Evolutionary conservation across 2,888 invertebrate species (phyloP).

Genomic region (Nemapogon koenigi): DNA sequence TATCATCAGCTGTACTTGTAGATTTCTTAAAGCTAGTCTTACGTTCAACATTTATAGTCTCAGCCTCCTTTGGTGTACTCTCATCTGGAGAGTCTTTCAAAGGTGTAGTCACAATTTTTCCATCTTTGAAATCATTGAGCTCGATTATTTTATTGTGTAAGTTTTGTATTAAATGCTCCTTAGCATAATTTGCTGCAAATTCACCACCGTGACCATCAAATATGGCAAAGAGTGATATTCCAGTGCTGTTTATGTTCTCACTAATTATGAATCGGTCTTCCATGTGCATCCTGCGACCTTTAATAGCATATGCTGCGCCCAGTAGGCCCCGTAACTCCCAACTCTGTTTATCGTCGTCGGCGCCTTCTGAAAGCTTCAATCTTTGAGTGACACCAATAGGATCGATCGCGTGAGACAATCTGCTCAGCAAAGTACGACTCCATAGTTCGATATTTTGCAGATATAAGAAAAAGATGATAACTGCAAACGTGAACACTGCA

Average conservation of each 20-base stretch:
- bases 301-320: conserved; percentile 88
- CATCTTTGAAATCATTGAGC: conserved; percentile 71
- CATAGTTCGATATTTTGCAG: conserved; percentile 84
- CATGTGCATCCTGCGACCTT: conserved; percentile 90
- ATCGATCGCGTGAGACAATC: conserved; percentile 71
- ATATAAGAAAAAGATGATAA: conserved; percentile 78
- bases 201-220: conserved; percentile 97
- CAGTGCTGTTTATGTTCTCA: conserved; percentile 84
- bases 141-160: conserved; percentile 79
- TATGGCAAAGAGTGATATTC: conserved; percentile 87
- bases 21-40: conserved; percentile 74
- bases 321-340: conserved; percentile 81
- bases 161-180: conserved; percentile 84
- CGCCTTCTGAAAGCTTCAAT: conserved; percentile 60
- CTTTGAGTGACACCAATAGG: conserved; percentile 68
- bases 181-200: conserved; percentile 92
- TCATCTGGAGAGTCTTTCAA: conserved; percentile 38
- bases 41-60: conserved; percentile 47
- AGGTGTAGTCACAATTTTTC: conserved; percentile 44
- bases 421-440: conserved; percentile 77
- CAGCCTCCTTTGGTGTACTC: conserved; percentile 45
- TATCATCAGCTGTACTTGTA: conserved; percentile 66
- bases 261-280: conserved; percentile 93
- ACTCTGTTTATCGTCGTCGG: conserved; percentile 61
- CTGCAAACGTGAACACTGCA: conserved; percentile 71